A percentile compares a stretch with the other conserved stretches of the same genome.
Evolutionary conservation across 2,797 vertebrate genomes (phyloP).

Genomic region (Vireo griseus): DNA sequence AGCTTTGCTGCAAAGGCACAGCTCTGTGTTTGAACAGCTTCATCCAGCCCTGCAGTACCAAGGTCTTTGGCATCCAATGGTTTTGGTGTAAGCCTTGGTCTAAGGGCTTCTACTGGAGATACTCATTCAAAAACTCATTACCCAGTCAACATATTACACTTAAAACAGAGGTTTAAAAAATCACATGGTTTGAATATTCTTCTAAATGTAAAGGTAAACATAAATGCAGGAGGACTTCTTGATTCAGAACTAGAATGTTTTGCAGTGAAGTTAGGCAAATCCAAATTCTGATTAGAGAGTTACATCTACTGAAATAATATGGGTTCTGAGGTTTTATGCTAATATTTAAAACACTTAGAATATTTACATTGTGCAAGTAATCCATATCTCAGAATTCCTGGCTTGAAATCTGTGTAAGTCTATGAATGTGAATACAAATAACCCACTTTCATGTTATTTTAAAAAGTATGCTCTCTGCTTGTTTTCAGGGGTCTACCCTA

Average conservation of each 20-base stretch:
- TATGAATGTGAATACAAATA: background rate
- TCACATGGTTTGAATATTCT: background rate
- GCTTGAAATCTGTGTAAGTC: background rate
- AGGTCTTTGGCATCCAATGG: slow-evolving; percentile 68
- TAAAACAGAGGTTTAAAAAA: background rate
- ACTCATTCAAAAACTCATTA: background rate
- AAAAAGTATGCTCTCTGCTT: background rate
- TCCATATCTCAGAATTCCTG: background rate
- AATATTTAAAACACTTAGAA: background rate
- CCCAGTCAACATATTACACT: background rate
- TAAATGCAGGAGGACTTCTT: background rate
- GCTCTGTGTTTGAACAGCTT: slow-evolving; percentile 72
- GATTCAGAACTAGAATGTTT: background rate
- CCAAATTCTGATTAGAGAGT: background rate
- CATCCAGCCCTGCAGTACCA: slow-evolving; percentile 61
- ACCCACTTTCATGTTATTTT: background rate
- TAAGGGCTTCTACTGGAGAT: background rate
- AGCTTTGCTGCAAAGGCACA: slow-evolving; percentile 74
- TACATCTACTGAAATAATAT: background rate
- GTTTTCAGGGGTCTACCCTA: background rate
- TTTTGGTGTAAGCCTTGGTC: slow-evolving; percentile 44
- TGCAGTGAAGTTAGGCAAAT: background rate
- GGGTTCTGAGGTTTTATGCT: background rate
- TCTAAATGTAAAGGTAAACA: background rate
- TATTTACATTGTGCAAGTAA: background rate